These are phyloP conservation scores for Hermetia illucens DNA, from an alignment of 1,140 invertebrate genomes.

Conservation along the genomic window DNA sequence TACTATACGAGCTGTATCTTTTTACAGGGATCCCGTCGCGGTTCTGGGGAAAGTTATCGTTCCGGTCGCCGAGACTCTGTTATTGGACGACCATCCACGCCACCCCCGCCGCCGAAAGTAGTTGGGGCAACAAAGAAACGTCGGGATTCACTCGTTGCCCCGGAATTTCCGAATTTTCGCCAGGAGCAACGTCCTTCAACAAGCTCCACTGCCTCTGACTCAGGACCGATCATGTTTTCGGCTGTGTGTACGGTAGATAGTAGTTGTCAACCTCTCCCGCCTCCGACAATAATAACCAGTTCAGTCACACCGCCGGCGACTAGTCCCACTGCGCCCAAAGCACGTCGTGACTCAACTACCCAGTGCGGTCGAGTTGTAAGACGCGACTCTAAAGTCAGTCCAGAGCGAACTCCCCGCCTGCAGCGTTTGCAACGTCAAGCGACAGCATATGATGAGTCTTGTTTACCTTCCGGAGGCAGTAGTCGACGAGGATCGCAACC, in stretches of 20 bases:
- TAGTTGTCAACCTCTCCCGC: slow-evolving; percentile 46
- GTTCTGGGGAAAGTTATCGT: slow-evolving; percentile 45
- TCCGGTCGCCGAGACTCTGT: slow-evolving; percentile 45
- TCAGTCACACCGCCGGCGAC: slow-evolving; percentile 65
- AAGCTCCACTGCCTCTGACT: slow-evolving; percentile 59
- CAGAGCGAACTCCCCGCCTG: slow-evolving; percentile 50
- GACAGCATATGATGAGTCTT: slow-evolving; percentile 74
- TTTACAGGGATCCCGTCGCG: slow-evolving; percentile 34
- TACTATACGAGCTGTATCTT: slow-evolving; percentile 16
- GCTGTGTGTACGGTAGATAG: slow-evolving; percentile 37
- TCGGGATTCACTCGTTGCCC: slow-evolving; percentile 42
- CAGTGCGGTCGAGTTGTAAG: slow-evolving; percentile 52
- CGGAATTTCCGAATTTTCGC: slow-evolving; percentile 34
- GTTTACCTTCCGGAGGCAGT: slow-evolving; percentile 45
- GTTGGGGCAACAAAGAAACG: slow-evolving; percentile 45
- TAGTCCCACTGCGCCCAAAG: slow-evolving; percentile 47
- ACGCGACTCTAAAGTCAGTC: slow-evolving; percentile 52
- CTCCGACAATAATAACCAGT: slow-evolving; percentile 67
- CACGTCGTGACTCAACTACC: slow-evolving; percentile 66
- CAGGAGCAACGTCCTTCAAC: slow-evolving; percentile 61
- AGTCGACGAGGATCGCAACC: slow-evolving; percentile 61
- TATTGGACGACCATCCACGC: slow-evolving; percentile 31
- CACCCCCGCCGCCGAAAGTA: slow-evolving; percentile 41
- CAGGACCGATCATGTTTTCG: slow-evolving; percentile 32
- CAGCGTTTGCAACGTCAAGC: slow-evolving; percentile 68